Evolutionary conservation across 2,113 vertebrate genomes (phyloP).

Genomic region (Chloropsis cyanopogon): DNA sequence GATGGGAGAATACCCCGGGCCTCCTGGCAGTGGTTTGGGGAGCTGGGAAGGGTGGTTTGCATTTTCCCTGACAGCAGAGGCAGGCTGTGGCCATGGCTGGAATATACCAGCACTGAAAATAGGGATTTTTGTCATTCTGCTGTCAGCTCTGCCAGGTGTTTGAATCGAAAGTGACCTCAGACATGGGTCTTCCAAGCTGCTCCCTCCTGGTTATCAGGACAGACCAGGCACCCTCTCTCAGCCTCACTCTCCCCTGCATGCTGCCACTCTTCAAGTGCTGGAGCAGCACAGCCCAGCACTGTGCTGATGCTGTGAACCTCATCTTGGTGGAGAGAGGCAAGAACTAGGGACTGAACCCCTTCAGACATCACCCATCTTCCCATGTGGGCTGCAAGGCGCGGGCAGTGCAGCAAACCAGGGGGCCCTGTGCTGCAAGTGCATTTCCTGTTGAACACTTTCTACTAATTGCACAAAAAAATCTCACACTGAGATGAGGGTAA

Average conservation of each 20-base stretch:
- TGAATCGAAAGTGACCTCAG: not conserved
- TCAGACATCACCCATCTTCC: not conserved
- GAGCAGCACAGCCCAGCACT: not conserved
- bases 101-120: not conserved
- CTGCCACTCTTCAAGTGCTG: not conserved
- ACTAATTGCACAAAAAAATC: not conserved
- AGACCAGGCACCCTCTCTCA: not conserved
- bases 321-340: not conserved
- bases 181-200: not conserved
- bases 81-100: not conserved
- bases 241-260: not conserved
- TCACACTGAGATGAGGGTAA: not conserved
- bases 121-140: not conserved
- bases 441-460: not conserved
- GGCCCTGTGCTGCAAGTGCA: not conserved
- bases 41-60: not conserved
- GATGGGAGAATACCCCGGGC: not conserved
- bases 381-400: not conserved
- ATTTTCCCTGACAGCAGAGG: not conserved
- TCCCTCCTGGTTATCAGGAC: not conserved
- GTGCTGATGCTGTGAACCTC: not conserved
- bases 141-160: not conserved
- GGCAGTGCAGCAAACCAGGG: fast-evolving
- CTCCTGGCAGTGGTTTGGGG: not conserved
- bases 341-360: not conserved